Conservation (phyloP, 2,797 vertebrate genomes). For the Alfaro cultratus region DNA sequence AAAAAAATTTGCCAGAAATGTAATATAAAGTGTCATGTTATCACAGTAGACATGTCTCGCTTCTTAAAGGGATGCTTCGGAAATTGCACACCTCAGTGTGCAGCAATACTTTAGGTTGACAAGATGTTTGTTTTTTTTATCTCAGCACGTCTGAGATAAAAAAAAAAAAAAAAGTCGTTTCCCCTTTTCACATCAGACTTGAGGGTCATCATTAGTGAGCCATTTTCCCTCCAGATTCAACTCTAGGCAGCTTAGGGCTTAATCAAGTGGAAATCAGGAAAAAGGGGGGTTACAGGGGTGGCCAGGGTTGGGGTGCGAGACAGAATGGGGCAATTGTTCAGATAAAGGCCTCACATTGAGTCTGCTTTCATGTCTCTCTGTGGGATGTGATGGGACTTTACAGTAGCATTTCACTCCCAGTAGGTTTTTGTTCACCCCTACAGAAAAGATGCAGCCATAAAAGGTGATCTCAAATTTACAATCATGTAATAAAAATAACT, state of each 20-base stretch:
- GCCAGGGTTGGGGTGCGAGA: slow-evolving; percentile 66
- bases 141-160: slow-evolving; percentile 19
- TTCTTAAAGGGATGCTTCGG: background rate
- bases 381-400: slow-evolving; percentile 68
- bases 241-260: slow-evolving; percentile 79
- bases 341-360: slow-evolving; percentile 80
- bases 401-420: slow-evolving; percentile 69
- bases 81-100: background rate
- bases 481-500: background rate
- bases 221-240: slow-evolving; percentile 81
- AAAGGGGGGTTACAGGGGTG: slow-evolving; percentile 64
- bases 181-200: slow-evolving; percentile 57
- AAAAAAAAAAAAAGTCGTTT: slow-evolving; percentile 35
- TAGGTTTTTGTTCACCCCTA: slow-evolving; percentile 31
- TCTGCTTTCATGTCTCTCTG: slow-evolving; percentile 78
- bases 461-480: background rate
- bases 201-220: slow-evolving; percentile 74
- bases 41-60: background rate
- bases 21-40: background rate
- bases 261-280: slow-evolving; percentile 85
- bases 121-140: background rate
- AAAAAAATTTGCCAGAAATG: slow-evolving; percentile 4
- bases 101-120: background rate
- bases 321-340: slow-evolving; percentile 85
- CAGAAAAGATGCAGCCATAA: slow-evolving; percentile 7